Conservation (phyloP, 2,113 vertebrate genomes). For the Phrynosoma platyrhinos region DNA sequence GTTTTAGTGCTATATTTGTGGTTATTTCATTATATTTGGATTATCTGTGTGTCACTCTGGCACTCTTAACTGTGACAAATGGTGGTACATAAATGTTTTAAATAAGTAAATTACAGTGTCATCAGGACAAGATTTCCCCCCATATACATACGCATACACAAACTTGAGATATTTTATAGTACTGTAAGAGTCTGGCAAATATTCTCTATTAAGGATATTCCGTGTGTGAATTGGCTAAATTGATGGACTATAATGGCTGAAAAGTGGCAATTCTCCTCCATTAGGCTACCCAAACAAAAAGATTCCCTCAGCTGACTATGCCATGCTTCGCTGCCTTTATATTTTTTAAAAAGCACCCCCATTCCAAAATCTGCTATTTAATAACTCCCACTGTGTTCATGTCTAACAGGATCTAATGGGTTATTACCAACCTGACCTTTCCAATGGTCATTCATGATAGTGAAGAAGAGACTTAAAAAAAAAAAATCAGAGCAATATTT, state of each 20-base stretch:
- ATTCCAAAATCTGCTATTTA: constrained; percentile 57
- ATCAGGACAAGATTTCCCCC: not conserved
- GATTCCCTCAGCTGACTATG: constrained; percentile 56
- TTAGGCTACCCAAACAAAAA: constrained; percentile 60
- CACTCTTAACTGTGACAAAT: not conserved
- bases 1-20: not conserved
- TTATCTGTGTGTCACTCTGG: not conserved
- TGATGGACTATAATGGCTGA: constrained; percentile 62
- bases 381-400: constrained; percentile 55
- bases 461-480: constrained; percentile 3
- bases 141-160: not conserved
- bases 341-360: constrained; percentile 31
- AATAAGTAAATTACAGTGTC: not conserved
- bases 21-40: not conserved
- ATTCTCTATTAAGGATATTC: constrained; percentile 50
- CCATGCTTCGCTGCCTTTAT: constrained; percentile 54
- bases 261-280: constrained; percentile 66
- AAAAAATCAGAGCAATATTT: not conserved
- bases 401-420: constrained; percentile 38
- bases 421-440: constrained; percentile 42
- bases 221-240: constrained; percentile 56
- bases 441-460: constrained; percentile 19
- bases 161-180: not conserved
- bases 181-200: constrained; percentile 25
- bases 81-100: not conserved